Evolutionary conservation across 1,140 invertebrate genomes (phyloP).

Genomic region (Heliconius eleuchia): DNA sequence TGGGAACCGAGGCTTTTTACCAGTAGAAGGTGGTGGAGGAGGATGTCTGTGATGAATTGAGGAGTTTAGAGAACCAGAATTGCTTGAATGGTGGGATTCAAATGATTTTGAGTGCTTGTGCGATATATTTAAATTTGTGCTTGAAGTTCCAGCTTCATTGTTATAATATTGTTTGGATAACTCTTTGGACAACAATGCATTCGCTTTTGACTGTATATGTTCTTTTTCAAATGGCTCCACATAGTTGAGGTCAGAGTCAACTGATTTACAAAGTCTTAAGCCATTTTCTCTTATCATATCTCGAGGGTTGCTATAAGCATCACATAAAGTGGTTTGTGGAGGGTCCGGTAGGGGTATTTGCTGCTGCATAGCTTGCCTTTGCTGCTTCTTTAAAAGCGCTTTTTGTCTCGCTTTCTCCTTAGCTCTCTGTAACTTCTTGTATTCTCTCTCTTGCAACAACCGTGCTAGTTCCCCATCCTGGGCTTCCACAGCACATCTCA

Average conservation of each 20-base stretch:
- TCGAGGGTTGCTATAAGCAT: slow-evolving; percentile 74
- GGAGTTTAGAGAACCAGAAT: slow-evolving; percentile 39
- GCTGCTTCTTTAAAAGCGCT: slow-evolving; percentile 71
- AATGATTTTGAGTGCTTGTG: slow-evolving; percentile 56
- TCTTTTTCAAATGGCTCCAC: slow-evolving; percentile 78
- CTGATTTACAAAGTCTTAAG: slow-evolving; percentile 70
- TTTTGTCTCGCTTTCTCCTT: slow-evolving; percentile 76
- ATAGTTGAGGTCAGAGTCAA: slow-evolving; percentile 76
- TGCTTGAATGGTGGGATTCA: slow-evolving; percentile 48
- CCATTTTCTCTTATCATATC: slow-evolving; percentile 68
- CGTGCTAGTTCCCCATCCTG: slow-evolving; percentile 95
- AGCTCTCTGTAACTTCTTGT: slow-evolving; percentile 73
- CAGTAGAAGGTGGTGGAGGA: slow-evolving; percentile 62
- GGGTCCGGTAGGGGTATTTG: slow-evolving; percentile 41
- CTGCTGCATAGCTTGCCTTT: slow-evolving; percentile 59
- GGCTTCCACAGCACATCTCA: slow-evolving; percentile 91
- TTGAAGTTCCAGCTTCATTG: slow-evolving; percentile 55
- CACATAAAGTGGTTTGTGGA: slow-evolving; percentile 62
- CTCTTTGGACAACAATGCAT: slow-evolving; percentile 69
- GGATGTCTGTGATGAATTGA: slow-evolving; percentile 67
- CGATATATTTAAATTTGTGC: slow-evolving; percentile 49
- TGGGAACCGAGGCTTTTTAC: slow-evolving; percentile 75
- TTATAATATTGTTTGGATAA: slow-evolving; percentile 67
- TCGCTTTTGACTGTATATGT: slow-evolving; percentile 71
- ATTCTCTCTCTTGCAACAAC: slow-evolving; percentile 92